Percentiles rank a stretch among this genome's conserved stretches.
Conservation (phyloP, 2,113 vertebrate species). For the Notarius quadriscutis region DNA sequence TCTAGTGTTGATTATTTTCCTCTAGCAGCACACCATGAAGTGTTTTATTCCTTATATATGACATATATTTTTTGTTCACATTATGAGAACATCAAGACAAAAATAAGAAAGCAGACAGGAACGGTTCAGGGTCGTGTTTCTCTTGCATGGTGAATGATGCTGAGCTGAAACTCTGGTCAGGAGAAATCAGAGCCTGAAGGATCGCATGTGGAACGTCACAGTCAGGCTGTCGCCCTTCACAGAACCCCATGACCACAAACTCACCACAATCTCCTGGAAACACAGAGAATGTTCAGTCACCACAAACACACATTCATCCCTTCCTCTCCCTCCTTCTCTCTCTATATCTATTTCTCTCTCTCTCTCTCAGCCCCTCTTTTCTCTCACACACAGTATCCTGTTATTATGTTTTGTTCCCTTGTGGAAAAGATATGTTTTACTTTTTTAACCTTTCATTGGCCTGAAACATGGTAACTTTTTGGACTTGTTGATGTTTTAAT, state of each 20-base stretch:
- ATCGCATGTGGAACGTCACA: slow-evolving; percentile 36
- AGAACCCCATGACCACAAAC: slow-evolving; percentile 42
- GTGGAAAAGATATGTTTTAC: slow-evolving; percentile 23
- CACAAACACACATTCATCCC: slow-evolving; percentile 32
- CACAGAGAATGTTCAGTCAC: slow-evolving; percentile 32
- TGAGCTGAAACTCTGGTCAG: slow-evolving; percentile 36
- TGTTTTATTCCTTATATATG: not conserved
- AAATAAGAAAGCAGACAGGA: not conserved
- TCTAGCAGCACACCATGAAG: not conserved
- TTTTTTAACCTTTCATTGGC: slow-evolving; percentile 38
- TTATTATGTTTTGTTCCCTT: slow-evolving; percentile 36
- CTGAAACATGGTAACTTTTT: slow-evolving; percentile 14
- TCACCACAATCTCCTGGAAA: slow-evolving; percentile 42
- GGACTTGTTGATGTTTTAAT: slow-evolving; percentile 32
- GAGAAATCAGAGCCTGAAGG: slow-evolving; percentile 29
- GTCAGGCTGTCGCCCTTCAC: slow-evolving; percentile 49
- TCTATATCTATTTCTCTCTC: not conserved
- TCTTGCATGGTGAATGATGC: not conserved
- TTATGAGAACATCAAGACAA: not conserved
- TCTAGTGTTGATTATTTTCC: not conserved
- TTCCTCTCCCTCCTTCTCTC: not conserved
- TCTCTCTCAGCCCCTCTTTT: not conserved
- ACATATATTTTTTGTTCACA: not conserved
- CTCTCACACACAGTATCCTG: slow-evolving; percentile 10
- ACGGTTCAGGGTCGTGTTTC: not conserved